Base-by-base conservation (phyloP, 1,140 invertebrate genomes). In the Protaetia brevitarsis region DNA sequence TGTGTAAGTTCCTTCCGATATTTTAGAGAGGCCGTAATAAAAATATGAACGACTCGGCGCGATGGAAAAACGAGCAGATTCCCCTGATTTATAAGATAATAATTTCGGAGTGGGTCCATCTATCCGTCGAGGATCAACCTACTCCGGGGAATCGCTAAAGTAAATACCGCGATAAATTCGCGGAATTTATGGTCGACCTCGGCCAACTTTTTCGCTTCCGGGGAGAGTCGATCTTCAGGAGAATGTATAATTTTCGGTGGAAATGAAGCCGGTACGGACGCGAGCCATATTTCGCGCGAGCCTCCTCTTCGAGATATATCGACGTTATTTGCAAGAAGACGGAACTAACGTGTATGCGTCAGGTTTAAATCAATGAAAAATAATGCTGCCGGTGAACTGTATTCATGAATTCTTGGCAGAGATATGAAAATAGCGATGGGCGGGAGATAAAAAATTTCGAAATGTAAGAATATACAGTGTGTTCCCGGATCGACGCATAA, bases 101-200 rank as follows among this genome's bases (percentile, higher is more conserved):
- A 45, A 45, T 45, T 45, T 45, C 41, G 41, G 41, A 45, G 41
- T 21, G n/a, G 41, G 41, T 45, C 41, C 41, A 45, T 45, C 41
- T 45, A 45, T 45, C 41, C 13, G 41, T 5, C 41, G 10, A 45
- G 23, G 41, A 45, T 45, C 41, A 45, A 45, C 23, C 23, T 45
- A 23, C 0, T 13, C 16, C 41, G 41, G 16, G 41, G 10, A 45
- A 45, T 21, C 41, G 41, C 41, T 45, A 45, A 45, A 45, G 41
- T 45, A 45, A 45, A 45, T 45, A 45, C 10, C 10, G 41, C 41
- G 41, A 45, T 45, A 45, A 45, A 45, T 45, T 45, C 41, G 41
- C 10, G 13, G 23, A 45, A 45, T 45, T 45, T 45, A 45, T 45
- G 41, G 16, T 13, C 16, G 16, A 45, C 41, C 41, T 45, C 41